phyloP scores from a whole-genome alignment of 2,888 invertebrate species.

The Tipula helvola region DNA sequence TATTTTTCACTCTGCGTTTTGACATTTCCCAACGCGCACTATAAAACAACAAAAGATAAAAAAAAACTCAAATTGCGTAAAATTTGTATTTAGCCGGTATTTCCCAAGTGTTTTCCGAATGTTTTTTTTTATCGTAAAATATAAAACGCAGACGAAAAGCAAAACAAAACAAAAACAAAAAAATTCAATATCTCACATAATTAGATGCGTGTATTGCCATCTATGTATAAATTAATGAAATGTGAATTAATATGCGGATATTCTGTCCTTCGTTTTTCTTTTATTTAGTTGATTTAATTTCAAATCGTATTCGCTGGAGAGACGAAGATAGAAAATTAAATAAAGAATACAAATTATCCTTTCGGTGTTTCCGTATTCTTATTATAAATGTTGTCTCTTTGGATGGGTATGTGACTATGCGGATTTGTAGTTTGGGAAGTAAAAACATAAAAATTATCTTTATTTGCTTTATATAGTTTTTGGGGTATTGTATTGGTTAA shows the following conservation, averaged over 20 bases:
- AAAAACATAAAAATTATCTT: not conserved
- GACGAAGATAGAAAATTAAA: not conserved
- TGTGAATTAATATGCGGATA: not conserved
- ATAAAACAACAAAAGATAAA: not conserved
- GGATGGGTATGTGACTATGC: not conserved
- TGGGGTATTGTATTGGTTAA: not conserved
- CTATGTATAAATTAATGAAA: not conserved
- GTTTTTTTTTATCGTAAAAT: not conserved
- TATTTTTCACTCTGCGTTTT: not conserved
- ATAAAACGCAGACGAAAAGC: not conserved
- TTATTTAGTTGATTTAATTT: not conserved
- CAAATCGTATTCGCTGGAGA: not conserved
- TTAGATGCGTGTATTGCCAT: not conserved
- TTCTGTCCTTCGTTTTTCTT: not conserved
- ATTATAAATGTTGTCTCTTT: not conserved
- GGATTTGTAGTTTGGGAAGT: not conserved
- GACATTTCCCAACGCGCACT: not conserved
- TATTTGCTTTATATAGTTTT: no score
- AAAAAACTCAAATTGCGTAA: not conserved
- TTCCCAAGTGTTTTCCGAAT: not conserved
- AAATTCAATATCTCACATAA: not conserved
- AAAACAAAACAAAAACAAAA: not conserved
- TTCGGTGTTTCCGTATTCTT: not conserved
- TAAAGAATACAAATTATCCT: not conserved
- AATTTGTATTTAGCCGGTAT: not conserved